Evolutionary conservation across 2,888 invertebrate species (phyloP), one percentile per base, ranked within the genome.

Genomic region (Homarus gammarus): DNA sequence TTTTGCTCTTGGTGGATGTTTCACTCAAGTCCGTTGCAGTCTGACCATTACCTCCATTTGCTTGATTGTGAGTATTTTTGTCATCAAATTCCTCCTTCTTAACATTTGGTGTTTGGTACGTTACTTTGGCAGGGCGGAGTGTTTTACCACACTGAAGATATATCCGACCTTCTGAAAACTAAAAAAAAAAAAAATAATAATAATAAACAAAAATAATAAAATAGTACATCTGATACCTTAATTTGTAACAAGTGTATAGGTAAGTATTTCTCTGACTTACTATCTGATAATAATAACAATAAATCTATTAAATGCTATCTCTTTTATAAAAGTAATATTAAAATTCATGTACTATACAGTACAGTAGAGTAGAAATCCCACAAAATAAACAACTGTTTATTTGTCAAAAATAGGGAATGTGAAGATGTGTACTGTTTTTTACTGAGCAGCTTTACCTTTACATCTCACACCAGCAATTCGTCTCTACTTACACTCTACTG

Each of bases 71-170:
- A 1, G 2, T 38, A 18, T 33, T 36, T 40, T 51, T 56, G 12
- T 83, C 70, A 38, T 49, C 83, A 49, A 33, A 5, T 18, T 86
- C 49, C 38, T 64, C 72, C 56, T 77, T 56, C 18, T 85, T 44
- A 15, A 15, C 10, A 12, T 75, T 38, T 40, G 8, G 38, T 40
- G 44, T n/a, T 22, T 79, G 79, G 44, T 79, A 84, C 51, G 89
- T 84, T n/a, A 89, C 89, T 56, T 70, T 84, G 1, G 89, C 89
- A 33, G 84, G 89, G 6, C 89, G 84, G 15, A 89, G 40, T 1
- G 89, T 89, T 40, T 84, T 89, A 18, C 89, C 89, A 75, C 79
- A 89, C 56, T 89, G 84, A n/a, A 89, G 78, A 79, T 89, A 89
- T 8, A 89, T 82, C 64, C 84, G 68, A 1, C 89, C 89, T 33